A percentile compares a stretch with the other conserved stretches of the same genome.
These are phyloP conservation scores for Staurois parvus DNA, from an alignment of 2,797 vertebrate species.

Conservation along the genomic window DNA sequence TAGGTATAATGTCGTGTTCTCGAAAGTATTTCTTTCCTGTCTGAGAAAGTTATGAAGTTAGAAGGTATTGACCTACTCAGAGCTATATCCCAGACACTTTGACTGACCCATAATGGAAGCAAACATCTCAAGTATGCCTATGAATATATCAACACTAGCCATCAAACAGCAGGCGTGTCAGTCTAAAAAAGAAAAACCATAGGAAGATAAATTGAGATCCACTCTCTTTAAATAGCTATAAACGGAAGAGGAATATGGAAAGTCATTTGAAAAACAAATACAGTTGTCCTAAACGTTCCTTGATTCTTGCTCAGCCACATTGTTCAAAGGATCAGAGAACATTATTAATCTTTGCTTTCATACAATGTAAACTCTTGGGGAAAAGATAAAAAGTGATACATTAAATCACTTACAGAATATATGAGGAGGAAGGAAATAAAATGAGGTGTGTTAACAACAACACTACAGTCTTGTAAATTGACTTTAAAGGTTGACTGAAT, in stretches of 20 bases:
- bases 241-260: not conserved
- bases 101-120: not conserved
- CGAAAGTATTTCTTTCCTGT: no score
- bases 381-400: not conserved
- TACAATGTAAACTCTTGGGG: not conserved
- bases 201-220: conserved; percentile 15
- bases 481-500: conserved; percentile 1
- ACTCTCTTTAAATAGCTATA: conserved; percentile 19
- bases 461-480: not conserved
- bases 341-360: not conserved
- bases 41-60: no score
- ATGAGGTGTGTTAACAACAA: not conserved
- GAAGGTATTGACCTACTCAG: not conserved
- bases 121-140: conserved; percentile 41
- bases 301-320: not conserved
- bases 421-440: not conserved
- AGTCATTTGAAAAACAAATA: conserved; percentile 12
- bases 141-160: conserved; percentile 14
- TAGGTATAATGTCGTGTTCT: no score
- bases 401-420: not conserved
- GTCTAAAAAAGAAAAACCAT: not conserved
- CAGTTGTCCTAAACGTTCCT: conserved; percentile 9
- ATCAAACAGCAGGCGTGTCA: conserved; percentile 15
- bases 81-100: not conserved
- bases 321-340: not conserved